Percentiles rank a stretch among this genome's conserved stretches.
phyloP scores from a whole-genome alignment of 92 coral and sea anemone species.

The Porites lobata region DNA sequence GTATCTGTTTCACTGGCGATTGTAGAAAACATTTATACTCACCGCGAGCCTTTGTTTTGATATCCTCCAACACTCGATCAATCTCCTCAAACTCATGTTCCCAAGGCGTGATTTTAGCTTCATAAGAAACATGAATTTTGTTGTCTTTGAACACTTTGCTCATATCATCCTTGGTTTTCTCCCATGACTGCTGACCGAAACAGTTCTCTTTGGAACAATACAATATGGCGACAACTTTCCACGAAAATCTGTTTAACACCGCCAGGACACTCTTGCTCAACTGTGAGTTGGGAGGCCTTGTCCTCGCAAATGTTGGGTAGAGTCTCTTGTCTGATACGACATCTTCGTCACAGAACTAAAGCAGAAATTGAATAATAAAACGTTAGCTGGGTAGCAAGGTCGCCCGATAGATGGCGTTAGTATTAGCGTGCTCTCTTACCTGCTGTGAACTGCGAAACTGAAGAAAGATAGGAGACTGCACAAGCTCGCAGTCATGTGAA shows the following conservation, averaged over 20 bases:
- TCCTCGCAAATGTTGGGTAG: constrained; percentile 90
- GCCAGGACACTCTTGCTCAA: constrained; percentile 82
- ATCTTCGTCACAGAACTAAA: constrained; percentile 84
- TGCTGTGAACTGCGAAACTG: too few relatives aligned
- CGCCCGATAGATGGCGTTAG: too few relatives aligned
- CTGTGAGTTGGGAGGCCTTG: constrained; percentile 82
- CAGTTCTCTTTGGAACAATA: constrained; percentile 61
- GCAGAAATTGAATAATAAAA: neutral
- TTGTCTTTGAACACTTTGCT: constrained; percentile 33
- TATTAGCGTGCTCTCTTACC: too few relatives aligned
- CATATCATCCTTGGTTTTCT: constrained; percentile 77
- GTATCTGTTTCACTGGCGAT: neutral
- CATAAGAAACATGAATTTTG: constrained; percentile 64
- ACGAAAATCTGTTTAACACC: constrained; percentile 69
- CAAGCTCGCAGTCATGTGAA: too few relatives aligned
- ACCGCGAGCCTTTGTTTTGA: constrained; percentile 84
- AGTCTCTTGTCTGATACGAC: constrained; percentile 64
- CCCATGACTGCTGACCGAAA: constrained; percentile 66
- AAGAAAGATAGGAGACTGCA: too few relatives aligned
- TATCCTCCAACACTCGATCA: constrained; percentile 49
- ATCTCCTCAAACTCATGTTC: constrained; percentile 48
- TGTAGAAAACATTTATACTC: constrained; percentile 13
- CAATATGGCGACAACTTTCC: constrained; percentile 81
- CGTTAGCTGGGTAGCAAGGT: too few relatives aligned
- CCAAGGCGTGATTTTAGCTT: constrained; percentile 54